phyloP scores from a whole-genome alignment of 2,888 invertebrate species.

The Marasmarcha lunaedactyla region DNA sequence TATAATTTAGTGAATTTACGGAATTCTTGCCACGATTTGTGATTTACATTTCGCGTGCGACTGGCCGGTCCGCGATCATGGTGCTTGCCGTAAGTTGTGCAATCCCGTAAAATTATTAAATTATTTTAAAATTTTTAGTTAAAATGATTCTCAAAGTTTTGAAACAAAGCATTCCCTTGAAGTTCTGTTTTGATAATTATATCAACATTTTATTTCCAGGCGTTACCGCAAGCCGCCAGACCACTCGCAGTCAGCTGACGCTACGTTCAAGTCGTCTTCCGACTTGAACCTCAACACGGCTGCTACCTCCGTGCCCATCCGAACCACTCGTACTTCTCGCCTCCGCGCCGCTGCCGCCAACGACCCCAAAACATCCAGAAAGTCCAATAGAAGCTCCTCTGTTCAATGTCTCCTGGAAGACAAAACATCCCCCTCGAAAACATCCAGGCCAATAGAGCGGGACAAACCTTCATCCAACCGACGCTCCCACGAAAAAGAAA shows the following conservation, averaged over 20 bases:
- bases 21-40: no score
- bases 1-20: no score
- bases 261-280: slow-evolving; percentile 55
- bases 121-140: no score
- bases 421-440: slow-evolving; percentile 41
- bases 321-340: slow-evolving; percentile 79
- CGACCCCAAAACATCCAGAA: slow-evolving; percentile 40
- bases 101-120: no score
- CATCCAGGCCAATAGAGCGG: slow-evolving; percentile 51
- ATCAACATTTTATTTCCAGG: slow-evolving; percentile 53
- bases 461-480: slow-evolving; percentile 40
- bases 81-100: no score
- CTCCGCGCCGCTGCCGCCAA: slow-evolving; percentile 73
- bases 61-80: no score
- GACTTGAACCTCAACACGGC: slow-evolving; percentile 54
- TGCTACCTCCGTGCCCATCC: slow-evolving; percentile 67
- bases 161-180: no score
- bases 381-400: slow-evolving; percentile 52
- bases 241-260: slow-evolving; percentile 35
- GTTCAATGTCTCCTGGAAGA: slow-evolving; percentile 46
- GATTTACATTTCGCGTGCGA: no score
- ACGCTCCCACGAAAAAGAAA: slow-evolving; percentile 51
- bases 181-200: no score
- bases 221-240: slow-evolving; percentile 36
- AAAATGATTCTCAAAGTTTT: no score